phyloP scores from a whole-genome alignment of 1,140 invertebrate species.

The Megalonaias nervosa region DNA sequence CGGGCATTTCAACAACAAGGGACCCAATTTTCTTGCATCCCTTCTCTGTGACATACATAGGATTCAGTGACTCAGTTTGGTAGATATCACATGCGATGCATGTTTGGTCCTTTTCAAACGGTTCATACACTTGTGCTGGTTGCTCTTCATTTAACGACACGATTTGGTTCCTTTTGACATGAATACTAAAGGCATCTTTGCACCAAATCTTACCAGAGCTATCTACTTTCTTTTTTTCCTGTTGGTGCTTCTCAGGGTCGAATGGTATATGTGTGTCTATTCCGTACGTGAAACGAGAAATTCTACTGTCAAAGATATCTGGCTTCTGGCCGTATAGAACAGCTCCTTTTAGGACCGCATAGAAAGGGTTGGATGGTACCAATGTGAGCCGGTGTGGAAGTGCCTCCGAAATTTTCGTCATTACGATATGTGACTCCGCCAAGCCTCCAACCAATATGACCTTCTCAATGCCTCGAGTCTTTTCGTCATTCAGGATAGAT shows the following conservation, averaged over 20 bases:
- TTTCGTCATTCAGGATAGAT: no score
- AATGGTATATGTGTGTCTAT: slow-evolving; percentile 7
- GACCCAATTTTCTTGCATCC: slow-evolving; percentile 8
- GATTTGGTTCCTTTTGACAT: slow-evolving; percentile 11
- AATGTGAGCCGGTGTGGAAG: background rate
- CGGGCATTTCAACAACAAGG: slow-evolving; percentile 13
- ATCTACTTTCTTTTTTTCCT: slow-evolving; percentile 11
- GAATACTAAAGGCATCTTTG: slow-evolving; percentile 15
- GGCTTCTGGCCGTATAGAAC: slow-evolving; percentile 23
- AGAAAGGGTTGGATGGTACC: slow-evolving; percentile 15
- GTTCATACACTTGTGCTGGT: slow-evolving; percentile 2
- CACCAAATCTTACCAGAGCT: slow-evolving; percentile 11
- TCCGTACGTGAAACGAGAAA: slow-evolving; percentile 15
- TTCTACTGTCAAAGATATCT: slow-evolving; percentile 14
- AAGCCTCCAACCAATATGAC: slow-evolving; percentile 26
- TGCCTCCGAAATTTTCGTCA: background rate
- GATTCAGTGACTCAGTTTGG: background rate
- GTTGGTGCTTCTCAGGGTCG: slow-evolving; percentile 11
- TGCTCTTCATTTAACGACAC: slow-evolving; percentile 1
- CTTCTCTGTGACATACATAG: slow-evolving; percentile 9
- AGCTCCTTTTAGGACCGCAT: slow-evolving; percentile 18
- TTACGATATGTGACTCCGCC: slow-evolving; percentile 16
- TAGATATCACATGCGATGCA: background rate
- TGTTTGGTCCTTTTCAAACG: slow-evolving; percentile 12
- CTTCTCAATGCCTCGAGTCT: background rate